phyloP scores from a whole-genome alignment of 2,888 invertebrate genomes.

The Augiades crinisus region DNA sequence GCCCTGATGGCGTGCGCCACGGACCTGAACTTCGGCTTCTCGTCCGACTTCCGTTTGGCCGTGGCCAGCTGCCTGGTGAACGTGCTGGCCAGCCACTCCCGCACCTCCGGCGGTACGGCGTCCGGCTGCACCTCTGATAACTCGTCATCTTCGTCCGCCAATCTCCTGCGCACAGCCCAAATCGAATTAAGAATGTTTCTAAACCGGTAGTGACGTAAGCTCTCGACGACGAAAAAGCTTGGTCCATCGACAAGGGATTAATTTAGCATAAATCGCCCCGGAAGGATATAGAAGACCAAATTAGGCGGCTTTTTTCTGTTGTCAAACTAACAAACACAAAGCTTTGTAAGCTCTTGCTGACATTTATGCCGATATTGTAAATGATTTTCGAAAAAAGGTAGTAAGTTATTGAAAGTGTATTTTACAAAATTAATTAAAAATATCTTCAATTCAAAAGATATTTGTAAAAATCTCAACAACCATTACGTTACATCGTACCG shows the following conservation, averaged over 20 bases:
- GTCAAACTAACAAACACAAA: too few relatives aligned
- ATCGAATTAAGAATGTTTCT: conserved; percentile 5
- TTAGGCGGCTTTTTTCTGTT: neutral
- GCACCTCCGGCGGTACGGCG: conserved; percentile 96
- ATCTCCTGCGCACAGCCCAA: conserved; percentile 80
- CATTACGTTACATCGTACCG: conserved; percentile 1
- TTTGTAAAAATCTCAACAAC: conserved; percentile 9
- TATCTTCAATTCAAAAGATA: too few relatives aligned
- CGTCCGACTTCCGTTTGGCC: conserved; percentile 87
- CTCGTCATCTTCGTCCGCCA: conserved; percentile 96
- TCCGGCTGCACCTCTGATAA: conserved; percentile 97
- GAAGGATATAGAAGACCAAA: neutral
- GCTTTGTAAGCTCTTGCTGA: too few relatives aligned
- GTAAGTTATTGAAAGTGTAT: too few relatives aligned
- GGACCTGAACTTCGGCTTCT: conserved; percentile 94
- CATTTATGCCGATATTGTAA: too few relatives aligned
- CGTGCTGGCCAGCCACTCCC: conserved; percentile 98
- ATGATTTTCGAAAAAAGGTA: too few relatives aligned
- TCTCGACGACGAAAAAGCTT: conserved; percentile 23
- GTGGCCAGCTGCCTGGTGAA: conserved; percentile 95
- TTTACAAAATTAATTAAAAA: too few relatives aligned
- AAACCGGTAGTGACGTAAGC: neutral
- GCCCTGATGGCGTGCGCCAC: conserved; percentile 98
- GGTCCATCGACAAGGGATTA: neutral
- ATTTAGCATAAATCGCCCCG: conserved; percentile 29